Base-by-base conservation (phyloP, 2,113 vertebrate genomes). In the Ivindomyrus marchei region DNA sequence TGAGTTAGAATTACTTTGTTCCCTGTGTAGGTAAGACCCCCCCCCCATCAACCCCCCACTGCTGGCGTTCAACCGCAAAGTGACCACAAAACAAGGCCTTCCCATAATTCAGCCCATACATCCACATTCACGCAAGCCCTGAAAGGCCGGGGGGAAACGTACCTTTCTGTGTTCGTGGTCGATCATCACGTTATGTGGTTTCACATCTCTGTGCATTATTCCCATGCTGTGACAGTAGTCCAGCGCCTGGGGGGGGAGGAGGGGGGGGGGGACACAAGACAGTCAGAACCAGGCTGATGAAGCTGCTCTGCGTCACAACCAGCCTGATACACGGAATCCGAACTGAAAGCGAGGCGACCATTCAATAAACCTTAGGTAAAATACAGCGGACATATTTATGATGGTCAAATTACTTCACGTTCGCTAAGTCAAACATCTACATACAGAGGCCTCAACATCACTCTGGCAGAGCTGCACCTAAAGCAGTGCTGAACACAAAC, bases 151-250 rank as follows among this genome's bases (percentile, higher is more conserved):
- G 36, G 36, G 10, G 13, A 3, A 1, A 46, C 13, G 1, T 90
- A 94, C 94, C 94, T 94, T 94, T 49, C 94, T 89, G 91, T 94
- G 93, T 90, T 94, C 94, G 0, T 94, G 94, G 91, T 94, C 94
- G 0, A 94, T 94, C 94, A 94, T 94, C 19, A 94, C 94, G 7
- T 94, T 94, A 91, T 94, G 94, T 0, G 94, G 94, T 46, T 94
- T 94, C 84, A 94, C 94, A 1, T 94, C 94, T 1, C 94, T 93
- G 27, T 94, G 94, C 94, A 94, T 94, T 70, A 94, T 93, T 0
- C 94, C 94, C 94, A 94, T 94, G 3, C 94, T 94, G 92, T 94
- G 94, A 39, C 94, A 94, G 85, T 93, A 94, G 47, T 94, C 94
- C 91, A 94, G 93, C 0, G 94, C 94, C 94, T 84, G 39, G 10